phyloP scores from a whole-genome alignment of 2,888 invertebrate species.

The Acanthosoma haemorrhoidale region DNA sequence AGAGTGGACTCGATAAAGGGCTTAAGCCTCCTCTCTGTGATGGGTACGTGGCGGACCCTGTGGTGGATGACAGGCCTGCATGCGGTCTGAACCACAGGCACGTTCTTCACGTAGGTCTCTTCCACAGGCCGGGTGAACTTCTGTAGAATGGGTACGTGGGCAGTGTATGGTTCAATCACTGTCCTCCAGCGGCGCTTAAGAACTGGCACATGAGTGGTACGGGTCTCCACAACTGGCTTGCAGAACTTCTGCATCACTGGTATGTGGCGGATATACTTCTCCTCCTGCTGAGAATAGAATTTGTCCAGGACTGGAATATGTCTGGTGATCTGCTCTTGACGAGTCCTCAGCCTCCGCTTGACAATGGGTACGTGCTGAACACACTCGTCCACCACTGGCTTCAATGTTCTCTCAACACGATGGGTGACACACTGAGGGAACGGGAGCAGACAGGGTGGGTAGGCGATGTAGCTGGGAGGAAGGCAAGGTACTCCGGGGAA shows the following conservation, averaged over 20 bases:
- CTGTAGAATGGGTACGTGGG: constrained; percentile 33
- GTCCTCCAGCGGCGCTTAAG: constrained; percentile 31
- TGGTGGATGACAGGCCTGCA: constrained; percentile 32
- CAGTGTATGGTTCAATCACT: constrained; percentile 36
- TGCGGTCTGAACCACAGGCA: constrained; percentile 32
- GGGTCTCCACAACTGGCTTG: constrained; percentile 31
- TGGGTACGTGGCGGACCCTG: constrained; percentile 32
- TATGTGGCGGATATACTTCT: constrained; percentile 30
- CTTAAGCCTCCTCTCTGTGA: constrained; percentile 29
- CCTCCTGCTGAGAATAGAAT: constrained; percentile 29
- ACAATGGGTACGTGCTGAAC: constrained; percentile 34
- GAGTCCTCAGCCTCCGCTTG: constrained; percentile 27
- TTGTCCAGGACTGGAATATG: constrained; percentile 34
- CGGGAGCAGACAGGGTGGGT: background rate
- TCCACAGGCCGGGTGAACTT: constrained; percentile 35
- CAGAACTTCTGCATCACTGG: constrained; percentile 29
- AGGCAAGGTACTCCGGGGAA: background rate
- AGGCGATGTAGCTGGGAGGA: constrained; percentile 18
- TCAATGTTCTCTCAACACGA: constrained; percentile 8
- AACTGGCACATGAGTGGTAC: constrained; percentile 35
- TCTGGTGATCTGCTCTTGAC: constrained; percentile 24
- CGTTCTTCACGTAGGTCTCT: constrained; percentile 33
- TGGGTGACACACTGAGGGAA: constrained; percentile 31
- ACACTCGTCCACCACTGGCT: constrained; percentile 36
- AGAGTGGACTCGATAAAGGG: constrained; percentile 34